A percentile compares a stretch with the other conserved stretches of the same genome.
Evolutionary conservation across 2,113 vertebrate species (phyloP).

Genomic region (Hymenochirus boettgeri): DNA sequence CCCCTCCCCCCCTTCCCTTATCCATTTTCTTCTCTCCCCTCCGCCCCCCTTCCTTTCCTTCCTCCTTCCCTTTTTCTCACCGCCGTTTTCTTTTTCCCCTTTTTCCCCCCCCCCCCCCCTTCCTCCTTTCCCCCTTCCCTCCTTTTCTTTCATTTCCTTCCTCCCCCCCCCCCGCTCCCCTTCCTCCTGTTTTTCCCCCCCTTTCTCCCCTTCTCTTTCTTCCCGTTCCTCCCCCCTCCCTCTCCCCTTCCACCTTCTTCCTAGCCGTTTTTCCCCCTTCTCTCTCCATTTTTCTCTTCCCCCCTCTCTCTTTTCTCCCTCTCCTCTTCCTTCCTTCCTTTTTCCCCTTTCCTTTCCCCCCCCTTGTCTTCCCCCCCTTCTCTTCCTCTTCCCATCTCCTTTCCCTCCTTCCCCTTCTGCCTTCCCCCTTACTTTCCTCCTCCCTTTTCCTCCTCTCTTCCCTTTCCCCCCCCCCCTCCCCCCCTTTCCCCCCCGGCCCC

Average conservation of each 20-base stretch:
- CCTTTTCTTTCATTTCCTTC: too few relatives aligned
- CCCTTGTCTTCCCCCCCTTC: background rate
- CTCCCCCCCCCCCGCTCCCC: background rate
- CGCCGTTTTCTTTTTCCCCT: background rate
- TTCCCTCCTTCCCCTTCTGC: background rate
- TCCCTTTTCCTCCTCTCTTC: background rate
- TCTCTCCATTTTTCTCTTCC: too few relatives aligned
- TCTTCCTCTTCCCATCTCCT: background rate
- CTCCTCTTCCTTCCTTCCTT: too few relatives aligned
- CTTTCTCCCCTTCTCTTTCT: background rate
- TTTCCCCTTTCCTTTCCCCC: too few relatives aligned
- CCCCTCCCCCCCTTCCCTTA: background rate
- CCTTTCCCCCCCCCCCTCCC: background rate
- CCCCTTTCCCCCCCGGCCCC: too few relatives aligned
- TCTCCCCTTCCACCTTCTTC: background rate
- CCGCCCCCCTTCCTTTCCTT: too few relatives aligned
- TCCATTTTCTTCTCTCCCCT: background rate
- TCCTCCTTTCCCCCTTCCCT: background rate
- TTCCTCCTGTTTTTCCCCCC: too few relatives aligned
- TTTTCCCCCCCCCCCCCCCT: background rate
- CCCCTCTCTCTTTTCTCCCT: too few relatives aligned
- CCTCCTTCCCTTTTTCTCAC: background rate
- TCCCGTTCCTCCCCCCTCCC: background rate
- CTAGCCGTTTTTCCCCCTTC: background rate
- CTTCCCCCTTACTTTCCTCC: too few relatives aligned